These are phyloP conservation scores for Coreius guichenoti DNA, from an alignment of 2,797 vertebrate genomes.

Conservation along the genomic window DNA sequence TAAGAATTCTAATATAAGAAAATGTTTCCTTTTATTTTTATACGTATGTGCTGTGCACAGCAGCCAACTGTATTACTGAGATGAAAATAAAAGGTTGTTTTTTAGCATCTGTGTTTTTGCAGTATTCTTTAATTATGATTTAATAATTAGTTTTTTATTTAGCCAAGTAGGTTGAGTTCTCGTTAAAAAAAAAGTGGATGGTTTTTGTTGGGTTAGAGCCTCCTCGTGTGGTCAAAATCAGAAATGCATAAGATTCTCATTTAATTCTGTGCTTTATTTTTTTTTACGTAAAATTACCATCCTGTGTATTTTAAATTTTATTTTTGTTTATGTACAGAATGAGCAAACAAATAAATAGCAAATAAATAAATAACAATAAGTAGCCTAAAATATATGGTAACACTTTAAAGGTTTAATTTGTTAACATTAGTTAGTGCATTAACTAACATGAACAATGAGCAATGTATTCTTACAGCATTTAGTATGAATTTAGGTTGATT, in stretches of 20 bases:
- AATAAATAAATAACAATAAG: neutral
- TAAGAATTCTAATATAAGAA: constrained; percentile 83
- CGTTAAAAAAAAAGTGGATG: neutral
- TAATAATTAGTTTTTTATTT: neutral
- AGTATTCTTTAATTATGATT: neutral
- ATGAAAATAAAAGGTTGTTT: constrained; percentile 86
- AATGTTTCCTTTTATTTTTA: constrained; percentile 92
- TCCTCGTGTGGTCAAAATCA: constrained; percentile 49
- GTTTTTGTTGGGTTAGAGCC: constrained; percentile 11
- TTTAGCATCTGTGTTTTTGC: constrained; percentile 68
- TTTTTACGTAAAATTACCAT: neutral
- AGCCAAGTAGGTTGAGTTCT: neutral
- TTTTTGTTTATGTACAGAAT: neutral
- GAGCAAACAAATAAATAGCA: neutral
- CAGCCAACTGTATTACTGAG: constrained; percentile 87
- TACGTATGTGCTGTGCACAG: constrained; percentile 98
- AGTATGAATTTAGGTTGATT: too few relatives aligned
- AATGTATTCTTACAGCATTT: too few relatives aligned
- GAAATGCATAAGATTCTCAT: constrained; percentile 2
- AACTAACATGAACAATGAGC: too few relatives aligned
- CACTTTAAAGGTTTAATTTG: too few relatives aligned
- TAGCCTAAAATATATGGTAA: neutral
- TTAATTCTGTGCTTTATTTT: neutral
- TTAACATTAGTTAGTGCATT: too few relatives aligned
- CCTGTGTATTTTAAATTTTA: neutral